A percentile compares a stretch with the other conserved stretches of the same genome.
Evolutionary conservation across 2,888 invertebrate species (phyloP).

Genomic region (Amphiduros pacificus): DNA sequence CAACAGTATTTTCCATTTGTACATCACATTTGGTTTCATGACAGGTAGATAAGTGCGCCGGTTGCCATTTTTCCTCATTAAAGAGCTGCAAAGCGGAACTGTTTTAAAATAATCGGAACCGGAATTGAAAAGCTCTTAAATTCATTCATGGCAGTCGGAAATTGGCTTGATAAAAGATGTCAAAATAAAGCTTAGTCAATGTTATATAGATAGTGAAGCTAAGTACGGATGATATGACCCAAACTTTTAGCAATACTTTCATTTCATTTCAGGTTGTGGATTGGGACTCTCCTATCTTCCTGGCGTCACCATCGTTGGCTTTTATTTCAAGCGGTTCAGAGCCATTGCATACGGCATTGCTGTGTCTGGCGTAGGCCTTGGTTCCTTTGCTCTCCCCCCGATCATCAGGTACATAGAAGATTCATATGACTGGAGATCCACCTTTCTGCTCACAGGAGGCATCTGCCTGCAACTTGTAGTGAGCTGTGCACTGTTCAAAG

Average conservation of each 20-base stretch:
- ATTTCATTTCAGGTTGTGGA: constrained; percentile 35
- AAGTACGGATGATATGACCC: too few species aligned
- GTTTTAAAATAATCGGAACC: too few species aligned
- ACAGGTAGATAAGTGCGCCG: too few species aligned
- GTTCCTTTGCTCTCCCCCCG: constrained; percentile 38
- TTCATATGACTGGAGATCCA: constrained; percentile 35
- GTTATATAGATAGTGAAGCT: too few species aligned
- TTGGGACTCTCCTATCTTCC: constrained; percentile 38
- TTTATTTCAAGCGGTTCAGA: constrained; percentile 37
- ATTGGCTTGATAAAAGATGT: too few species aligned
- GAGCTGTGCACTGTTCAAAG: constrained; percentile 34
- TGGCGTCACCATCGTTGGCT: constrained; percentile 35
- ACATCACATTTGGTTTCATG: neutral
- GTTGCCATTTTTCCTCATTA: too few species aligned
- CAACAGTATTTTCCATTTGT: neutral
- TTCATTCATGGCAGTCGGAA: too few species aligned
- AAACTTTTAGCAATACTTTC: too few species aligned
- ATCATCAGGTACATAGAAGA: constrained; percentile 35
- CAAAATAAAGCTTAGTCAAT: too few species aligned
- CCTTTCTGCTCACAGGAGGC: constrained; percentile 38
- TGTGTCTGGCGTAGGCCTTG: constrained; percentile 39
- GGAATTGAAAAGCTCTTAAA: too few species aligned
- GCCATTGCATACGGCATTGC: constrained; percentile 39
- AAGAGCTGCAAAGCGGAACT: too few species aligned
- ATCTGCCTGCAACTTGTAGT: constrained; percentile 37